phyloP scores from a whole-genome alignment of 2,888 invertebrate species.

The Apamea epomidion region DNA sequence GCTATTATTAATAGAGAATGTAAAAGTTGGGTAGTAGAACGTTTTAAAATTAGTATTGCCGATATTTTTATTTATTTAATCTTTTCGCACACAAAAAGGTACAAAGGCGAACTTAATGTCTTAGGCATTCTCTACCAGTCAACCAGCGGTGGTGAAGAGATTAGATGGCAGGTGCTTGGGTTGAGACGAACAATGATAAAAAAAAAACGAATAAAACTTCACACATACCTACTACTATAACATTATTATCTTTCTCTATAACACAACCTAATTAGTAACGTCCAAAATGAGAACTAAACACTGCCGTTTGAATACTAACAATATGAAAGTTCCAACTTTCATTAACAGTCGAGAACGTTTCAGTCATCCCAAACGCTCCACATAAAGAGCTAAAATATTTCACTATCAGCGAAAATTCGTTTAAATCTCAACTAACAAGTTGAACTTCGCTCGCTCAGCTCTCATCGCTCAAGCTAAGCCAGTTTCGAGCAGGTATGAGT shows the following conservation, averaged over 20 bases:
- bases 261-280: background rate
- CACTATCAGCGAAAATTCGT: slow-evolving; percentile 58
- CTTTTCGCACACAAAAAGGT: no score
- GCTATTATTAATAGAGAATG: background rate
- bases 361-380: slow-evolving; percentile 37
- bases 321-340: slow-evolving; percentile 53
- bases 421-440: slow-evolving; percentile 66
- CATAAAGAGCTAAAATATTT: slow-evolving; percentile 60
- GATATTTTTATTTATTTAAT: background rate
- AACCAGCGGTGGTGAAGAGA: no score
- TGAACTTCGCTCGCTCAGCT: slow-evolving; percentile 58
- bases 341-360: slow-evolving; percentile 53
- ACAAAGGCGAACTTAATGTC: no score
- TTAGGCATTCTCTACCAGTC: no score
- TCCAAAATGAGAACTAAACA: slow-evolving; percentile 7
- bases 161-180: no score
- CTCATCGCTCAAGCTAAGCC: slow-evolving; percentile 60
- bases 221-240: no score
- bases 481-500: slow-evolving; percentile 65
- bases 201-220: no score
- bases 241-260: background rate
- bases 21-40: no score
- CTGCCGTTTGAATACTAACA: slow-evolving; percentile 24
- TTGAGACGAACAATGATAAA: no score
- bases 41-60: background rate